Evolutionary conservation across 92 coral and sea anemone genomes (phyloP).

Genomic region (Zoanthus sociatus): DNA sequence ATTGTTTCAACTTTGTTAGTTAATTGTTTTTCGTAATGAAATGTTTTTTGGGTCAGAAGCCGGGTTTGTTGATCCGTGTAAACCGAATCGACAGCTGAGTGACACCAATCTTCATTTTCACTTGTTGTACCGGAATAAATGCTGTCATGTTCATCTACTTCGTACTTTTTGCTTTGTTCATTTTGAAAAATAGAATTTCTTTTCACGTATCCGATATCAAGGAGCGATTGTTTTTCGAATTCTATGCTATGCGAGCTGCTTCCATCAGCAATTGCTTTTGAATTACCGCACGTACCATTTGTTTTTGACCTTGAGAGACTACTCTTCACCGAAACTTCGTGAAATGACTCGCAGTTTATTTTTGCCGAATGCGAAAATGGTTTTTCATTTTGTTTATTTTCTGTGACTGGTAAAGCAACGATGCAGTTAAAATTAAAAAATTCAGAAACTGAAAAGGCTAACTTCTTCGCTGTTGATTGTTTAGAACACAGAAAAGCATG

Average conservation of each 20-base stretch:
- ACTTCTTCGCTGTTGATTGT: constrained; percentile 57
- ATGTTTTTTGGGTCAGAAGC: not conserved
- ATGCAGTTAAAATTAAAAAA: constrained; percentile 39
- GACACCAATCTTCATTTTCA: not conserved
- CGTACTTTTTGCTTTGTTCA: not conserved
- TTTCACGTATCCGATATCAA: not conserved
- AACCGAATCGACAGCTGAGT: not conserved
- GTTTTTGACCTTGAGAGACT: not conserved
- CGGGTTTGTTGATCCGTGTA: not conserved
- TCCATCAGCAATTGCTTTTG: not conserved
- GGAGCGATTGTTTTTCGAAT: not conserved
- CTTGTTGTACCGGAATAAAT: not conserved
- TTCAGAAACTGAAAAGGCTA: constrained; percentile 64
- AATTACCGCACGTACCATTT: not conserved
- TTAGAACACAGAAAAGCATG: constrained; percentile 75
- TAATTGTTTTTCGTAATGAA: constrained; percentile 8
- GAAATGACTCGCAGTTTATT: not conserved
- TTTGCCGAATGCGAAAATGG: not conserved
- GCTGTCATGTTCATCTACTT: not conserved
- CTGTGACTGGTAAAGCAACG: not conserved
- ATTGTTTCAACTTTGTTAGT: constrained; percentile 10
- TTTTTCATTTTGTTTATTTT: constrained; percentile 11
- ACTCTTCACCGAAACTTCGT: not conserved
- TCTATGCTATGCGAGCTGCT: not conserved
- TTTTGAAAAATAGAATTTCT: not conserved